Conservation (phyloP, 2,888 invertebrate species). For the Eupithecia inturbata region DNA sequence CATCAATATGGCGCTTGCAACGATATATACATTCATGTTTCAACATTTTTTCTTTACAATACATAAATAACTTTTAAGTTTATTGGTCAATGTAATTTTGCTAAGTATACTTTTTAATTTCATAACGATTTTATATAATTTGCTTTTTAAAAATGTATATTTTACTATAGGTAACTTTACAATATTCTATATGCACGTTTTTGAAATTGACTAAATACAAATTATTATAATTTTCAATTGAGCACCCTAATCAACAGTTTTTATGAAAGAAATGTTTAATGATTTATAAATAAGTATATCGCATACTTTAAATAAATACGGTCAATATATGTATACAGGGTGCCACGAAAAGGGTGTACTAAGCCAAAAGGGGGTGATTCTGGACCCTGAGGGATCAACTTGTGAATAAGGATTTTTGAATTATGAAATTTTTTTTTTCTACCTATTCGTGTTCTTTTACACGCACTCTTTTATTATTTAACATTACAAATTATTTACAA, state of each 20-base stretch:
- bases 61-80: not conserved
- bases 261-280: not conserved
- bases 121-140: slow-evolving; percentile 3
- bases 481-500: too few species aligned
- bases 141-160: not conserved
- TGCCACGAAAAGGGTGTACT: too few species aligned
- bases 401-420: too few species aligned
- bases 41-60: not conserved
- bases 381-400: too few species aligned
- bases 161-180: not conserved
- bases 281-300: not conserved
- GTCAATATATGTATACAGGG: too few species aligned
- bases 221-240: slow-evolving; percentile 37
- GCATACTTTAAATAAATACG: not conserved
- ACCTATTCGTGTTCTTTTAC: too few species aligned
- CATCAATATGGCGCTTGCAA: not conserved
- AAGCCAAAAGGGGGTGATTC: too few species aligned
- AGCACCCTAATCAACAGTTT: slow-evolving; percentile 37
- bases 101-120: not conserved
- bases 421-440: too few species aligned
- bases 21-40: not conserved
- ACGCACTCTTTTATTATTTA: too few species aligned
- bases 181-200: slow-evolving; percentile 4
- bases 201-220: slow-evolving; percentile 14
- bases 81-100: slow-evolving; percentile 10